These are phyloP conservation scores for Odobenus rosmarus DNA, from an alignment of 2,113 vertebrate genomes.

Conservation along the genomic window DNA sequence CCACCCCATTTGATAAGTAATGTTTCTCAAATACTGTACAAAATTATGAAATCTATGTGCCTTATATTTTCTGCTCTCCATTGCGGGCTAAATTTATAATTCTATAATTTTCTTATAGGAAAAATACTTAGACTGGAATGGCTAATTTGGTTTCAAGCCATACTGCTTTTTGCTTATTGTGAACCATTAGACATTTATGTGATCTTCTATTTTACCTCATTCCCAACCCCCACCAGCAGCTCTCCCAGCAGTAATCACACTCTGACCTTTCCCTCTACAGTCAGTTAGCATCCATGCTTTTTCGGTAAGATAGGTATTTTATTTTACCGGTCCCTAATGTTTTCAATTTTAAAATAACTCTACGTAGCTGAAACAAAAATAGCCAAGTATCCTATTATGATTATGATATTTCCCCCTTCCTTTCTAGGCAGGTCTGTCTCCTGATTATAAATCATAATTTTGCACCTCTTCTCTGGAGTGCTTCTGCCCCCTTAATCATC, in stretches of 20 bases:
- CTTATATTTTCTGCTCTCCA: conserved; percentile 55
- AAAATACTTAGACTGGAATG: conserved; percentile 67
- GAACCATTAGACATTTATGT: conserved; percentile 45
- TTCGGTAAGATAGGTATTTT: conserved; percentile 34
- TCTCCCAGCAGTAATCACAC: background rate
- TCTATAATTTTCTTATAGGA: conserved; percentile 64
- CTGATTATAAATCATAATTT: background rate
- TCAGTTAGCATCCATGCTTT: background rate
- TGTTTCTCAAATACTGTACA: conserved; percentile 59
- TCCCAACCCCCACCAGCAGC: background rate
- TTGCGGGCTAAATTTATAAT: conserved; percentile 74
- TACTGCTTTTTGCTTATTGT: conserved; percentile 52
- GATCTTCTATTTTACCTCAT: conserved; percentile 49
- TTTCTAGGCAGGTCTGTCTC: background rate
- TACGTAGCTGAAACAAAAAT: background rate
- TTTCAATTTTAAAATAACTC: conserved; percentile 27
- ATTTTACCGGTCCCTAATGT: conserved; percentile 10
- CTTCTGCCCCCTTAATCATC: background rate
- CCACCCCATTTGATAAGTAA: conserved; percentile 64
- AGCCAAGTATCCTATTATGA: background rate
- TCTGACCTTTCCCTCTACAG: background rate
- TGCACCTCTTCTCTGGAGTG: background rate
- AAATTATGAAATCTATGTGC: conserved; percentile 64
- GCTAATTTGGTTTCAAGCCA: conserved; percentile 68
- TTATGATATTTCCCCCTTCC: background rate